Conservation (phyloP, 1,140 invertebrate genomes). For the Frieseomelitta varia region DNA sequence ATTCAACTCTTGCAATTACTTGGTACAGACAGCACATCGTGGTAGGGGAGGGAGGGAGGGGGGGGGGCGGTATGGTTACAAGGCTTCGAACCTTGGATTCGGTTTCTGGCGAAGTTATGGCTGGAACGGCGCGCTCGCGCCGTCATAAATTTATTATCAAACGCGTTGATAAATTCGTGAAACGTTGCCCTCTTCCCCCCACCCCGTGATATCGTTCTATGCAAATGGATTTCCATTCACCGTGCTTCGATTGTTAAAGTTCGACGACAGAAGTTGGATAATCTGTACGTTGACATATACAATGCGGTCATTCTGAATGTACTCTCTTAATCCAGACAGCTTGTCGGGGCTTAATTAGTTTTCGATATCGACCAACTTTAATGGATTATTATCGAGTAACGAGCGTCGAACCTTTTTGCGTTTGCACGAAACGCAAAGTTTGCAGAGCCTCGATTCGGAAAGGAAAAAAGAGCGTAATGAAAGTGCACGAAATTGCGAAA, state of each 20-base stretch:
- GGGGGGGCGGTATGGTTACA: not conserved
- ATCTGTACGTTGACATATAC: not conserved
- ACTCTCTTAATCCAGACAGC: not conserved
- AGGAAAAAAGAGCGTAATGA: not conserved
- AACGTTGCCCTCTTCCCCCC: not conserved
- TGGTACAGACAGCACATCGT: conserved; percentile 1
- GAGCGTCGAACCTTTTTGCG: not conserved
- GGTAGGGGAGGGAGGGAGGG: not conserved
- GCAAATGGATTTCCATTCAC: not conserved
- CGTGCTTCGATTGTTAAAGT: not conserved
- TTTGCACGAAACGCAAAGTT: not conserved
- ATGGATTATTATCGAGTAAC: not conserved
- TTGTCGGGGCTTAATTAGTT: not conserved
- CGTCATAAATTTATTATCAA: conserved; percentile 11
- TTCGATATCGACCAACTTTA: not conserved
- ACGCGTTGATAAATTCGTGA: conserved; percentile 13
- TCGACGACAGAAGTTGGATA: not conserved
- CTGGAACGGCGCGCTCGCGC: not conserved
- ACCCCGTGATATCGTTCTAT: not conserved
- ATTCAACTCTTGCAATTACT: conserved; percentile 40
- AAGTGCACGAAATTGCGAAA: no score
- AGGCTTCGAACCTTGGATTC: not conserved
- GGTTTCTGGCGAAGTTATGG: conserved; percentile 6
- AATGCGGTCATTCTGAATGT: not conserved
- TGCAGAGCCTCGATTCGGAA: no score